Conservation (phyloP, 2,888 invertebrate species). For the Drosophila neutralis region DNA sequence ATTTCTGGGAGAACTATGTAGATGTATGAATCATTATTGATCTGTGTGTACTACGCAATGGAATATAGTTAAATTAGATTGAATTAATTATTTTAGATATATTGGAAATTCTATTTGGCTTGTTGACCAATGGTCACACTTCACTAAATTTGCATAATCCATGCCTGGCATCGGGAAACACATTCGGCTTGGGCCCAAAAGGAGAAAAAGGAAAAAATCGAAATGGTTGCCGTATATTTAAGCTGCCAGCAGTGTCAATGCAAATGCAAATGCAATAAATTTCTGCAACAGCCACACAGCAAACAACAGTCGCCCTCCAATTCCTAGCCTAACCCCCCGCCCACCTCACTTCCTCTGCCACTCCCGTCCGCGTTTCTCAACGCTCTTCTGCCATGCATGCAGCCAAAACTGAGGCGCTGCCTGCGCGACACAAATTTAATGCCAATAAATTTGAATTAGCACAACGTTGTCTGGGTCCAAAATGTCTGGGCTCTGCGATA, state of each 20-base stretch:
- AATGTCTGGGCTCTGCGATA: slow-evolving; percentile 65
- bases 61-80: not conserved
- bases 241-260: slow-evolving; percentile 72
- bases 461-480: slow-evolving; percentile 49
- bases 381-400: slow-evolving; percentile 15
- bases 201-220: slow-evolving; percentile 14
- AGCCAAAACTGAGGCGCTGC: slow-evolving; percentile 40
- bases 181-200: not conserved
- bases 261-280: slow-evolving; percentile 69
- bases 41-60: not conserved
- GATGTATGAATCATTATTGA: not conserved
- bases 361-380: not conserved
- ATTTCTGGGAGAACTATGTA: not conserved
- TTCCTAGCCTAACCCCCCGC: not conserved
- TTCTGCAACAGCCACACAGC: slow-evolving; percentile 45
- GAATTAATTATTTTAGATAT: slow-evolving; percentile 3
- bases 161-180: slow-evolving; percentile 13
- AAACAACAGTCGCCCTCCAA: slow-evolving; percentile 26
- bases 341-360: not conserved
- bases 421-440: slow-evolving; percentile 68
- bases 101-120: not conserved
- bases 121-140: slow-evolving; percentile 12
- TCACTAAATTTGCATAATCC: slow-evolving; percentile 39
- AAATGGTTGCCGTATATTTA: slow-evolving; percentile 59
- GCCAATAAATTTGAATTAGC: slow-evolving; percentile 80